Base-by-base conservation (phyloP, 92 coral and sea anemone species). In the Pocillopora grandis region DNA sequence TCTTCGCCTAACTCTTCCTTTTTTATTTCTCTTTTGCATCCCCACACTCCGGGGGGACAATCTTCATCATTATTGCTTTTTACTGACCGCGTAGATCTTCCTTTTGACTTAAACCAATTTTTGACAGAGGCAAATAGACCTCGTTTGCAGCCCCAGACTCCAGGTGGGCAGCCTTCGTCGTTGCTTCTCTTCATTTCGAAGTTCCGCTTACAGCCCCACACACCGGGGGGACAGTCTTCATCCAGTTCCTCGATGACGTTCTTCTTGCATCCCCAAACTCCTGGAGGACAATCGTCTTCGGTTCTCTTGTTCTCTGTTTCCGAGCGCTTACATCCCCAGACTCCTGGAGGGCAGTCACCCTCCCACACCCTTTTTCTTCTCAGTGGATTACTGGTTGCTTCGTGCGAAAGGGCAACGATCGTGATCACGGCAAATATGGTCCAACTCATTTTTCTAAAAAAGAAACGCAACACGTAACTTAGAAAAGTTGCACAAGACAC, bases 81-180 rank as follows among this genome's bases (percentile, higher is more conserved):
- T 13, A 72, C 79, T 72, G 78, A 68, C 37, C 79, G 78, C 58
- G 72, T 82, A 31, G 61, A 48, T 78, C 48, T 78, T 20, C 63
- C 61, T 11, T 78, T 63, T 2, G 67, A 20, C 56, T 57, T 70
- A 33, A 68, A 80, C 84, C 84, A 80, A 52, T 31, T 27, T 58
- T 68, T 69, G 33, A 80, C 84, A 31, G 84, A 80, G 17, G 66
- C 84, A 67, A 80, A 58, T 48, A 70, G 67, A 20, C 86, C 82
- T 79, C 90, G 55, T 66, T 90, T 90, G 68, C 94, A 91, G 21
- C 94, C 94, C 94, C 91, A 88, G 70, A 91, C 90, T 55, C 92
- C 93, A 57, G 93, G 93, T 17, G 89, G 89, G 55, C 92, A 89
- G 71, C 80, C 80, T 23, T 66, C 77, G 19, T 75, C 87, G 11